phyloP scores from a whole-genome alignment of 2,888 invertebrate genomes.

The Eueremaeus valkanovi region DNA sequence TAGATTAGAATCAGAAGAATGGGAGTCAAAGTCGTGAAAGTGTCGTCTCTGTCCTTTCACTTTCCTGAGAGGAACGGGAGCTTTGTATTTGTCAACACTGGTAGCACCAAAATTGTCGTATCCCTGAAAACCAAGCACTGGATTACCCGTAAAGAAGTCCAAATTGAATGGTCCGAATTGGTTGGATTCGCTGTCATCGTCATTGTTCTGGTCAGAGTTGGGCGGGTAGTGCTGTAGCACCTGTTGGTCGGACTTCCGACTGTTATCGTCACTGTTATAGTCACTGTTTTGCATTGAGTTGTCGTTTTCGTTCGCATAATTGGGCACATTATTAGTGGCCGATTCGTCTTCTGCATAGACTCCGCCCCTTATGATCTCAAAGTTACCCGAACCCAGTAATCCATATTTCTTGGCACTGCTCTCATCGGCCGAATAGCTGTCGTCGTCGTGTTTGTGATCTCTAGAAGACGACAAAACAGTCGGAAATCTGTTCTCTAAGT shows the following conservation, averaged over 20 bases:
- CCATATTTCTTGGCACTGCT: conserved; percentile 33
- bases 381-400: conserved; percentile 41
- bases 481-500: background rate
- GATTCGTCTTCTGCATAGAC: conserved; percentile 35
- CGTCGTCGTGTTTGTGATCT: background rate
- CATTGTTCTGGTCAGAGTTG: background rate
- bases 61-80: background rate
- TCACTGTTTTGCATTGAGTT: background rate
- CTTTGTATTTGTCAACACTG: conserved; percentile 16
- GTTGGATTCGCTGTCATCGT: conserved; percentile 17
- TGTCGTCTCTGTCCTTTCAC: background rate
- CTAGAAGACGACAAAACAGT: background rate
- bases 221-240: background rate
- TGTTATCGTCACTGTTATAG: background rate
- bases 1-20: conserved; percentile 2
- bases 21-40: background rate
- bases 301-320: conserved; percentile 25
- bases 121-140: conserved; percentile 41
- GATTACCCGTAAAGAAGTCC: conserved; percentile 12
- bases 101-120: conserved; percentile 38
- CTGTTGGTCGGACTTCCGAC: background rate
- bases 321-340: conserved; percentile 12
- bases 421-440: background rate
- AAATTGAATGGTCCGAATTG: conserved; percentile 2
- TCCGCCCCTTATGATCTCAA: conserved; percentile 41